Percentiles rank a stretch among this genome's conserved stretches.
phyloP scores from a whole-genome alignment of 2,888 invertebrate genomes.

The Agonopterix heracliana region DNA sequence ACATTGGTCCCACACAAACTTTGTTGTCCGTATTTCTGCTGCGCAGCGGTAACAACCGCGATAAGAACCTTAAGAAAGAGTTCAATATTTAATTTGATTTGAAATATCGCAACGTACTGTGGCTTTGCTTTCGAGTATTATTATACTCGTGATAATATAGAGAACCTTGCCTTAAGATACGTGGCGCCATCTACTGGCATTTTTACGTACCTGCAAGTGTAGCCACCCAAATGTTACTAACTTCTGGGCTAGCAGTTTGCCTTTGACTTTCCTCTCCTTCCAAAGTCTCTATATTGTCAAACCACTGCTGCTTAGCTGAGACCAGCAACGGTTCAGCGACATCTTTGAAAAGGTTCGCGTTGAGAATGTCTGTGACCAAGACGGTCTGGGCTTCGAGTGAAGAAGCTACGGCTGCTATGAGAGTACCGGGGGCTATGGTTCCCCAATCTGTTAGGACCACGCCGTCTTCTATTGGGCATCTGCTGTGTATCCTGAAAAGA shows the following conservation, averaged over 20 bases:
- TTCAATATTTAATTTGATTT: too few relatives aligned
- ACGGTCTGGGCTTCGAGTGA: slow-evolving; percentile 77
- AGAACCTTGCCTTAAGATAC: too few relatives aligned
- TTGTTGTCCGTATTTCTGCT: too few relatives aligned
- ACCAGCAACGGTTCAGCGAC: slow-evolving; percentile 54
- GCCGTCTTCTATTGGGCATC: slow-evolving; percentile 81
- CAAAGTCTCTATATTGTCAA: slow-evolving; percentile 47
- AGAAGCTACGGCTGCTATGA: slow-evolving; percentile 78
- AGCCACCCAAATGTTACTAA: slow-evolving; percentile 78
- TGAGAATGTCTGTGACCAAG: slow-evolving; percentile 61
- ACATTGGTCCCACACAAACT: too few relatives aligned
- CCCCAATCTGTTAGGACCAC: slow-evolving; percentile 79
- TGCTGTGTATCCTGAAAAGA: slow-evolving; percentile 49
- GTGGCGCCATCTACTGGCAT: background rate
- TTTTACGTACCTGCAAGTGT: slow-evolving; percentile 72
- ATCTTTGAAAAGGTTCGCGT: slow-evolving; percentile 54
- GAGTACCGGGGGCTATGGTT: slow-evolving; percentile 74
- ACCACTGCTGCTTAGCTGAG: slow-evolving; percentile 55
- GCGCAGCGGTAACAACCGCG: too few relatives aligned
- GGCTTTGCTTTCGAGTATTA: too few relatives aligned
- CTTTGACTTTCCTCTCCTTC: slow-evolving; percentile 20
- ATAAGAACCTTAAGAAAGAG: too few relatives aligned
- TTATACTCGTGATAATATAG: too few relatives aligned
- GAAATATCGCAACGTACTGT: too few relatives aligned
- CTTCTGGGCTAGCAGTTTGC: slow-evolving; percentile 34